Conservation (phyloP, 2,888 invertebrate genomes). For the Athetis lepigone region DNA sequence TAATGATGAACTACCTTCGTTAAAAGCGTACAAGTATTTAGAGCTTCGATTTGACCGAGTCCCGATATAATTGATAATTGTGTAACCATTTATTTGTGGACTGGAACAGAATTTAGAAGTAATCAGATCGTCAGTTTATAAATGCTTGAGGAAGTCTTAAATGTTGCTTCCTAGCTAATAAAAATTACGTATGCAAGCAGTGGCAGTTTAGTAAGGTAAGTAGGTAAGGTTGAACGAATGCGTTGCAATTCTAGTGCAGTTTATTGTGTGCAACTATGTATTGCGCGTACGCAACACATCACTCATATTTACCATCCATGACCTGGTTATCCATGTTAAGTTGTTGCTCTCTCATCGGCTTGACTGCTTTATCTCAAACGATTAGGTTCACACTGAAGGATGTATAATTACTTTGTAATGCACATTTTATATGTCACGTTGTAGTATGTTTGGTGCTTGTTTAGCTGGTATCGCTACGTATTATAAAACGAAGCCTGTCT, state of each 20-base stretch:
- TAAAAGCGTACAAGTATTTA: slow-evolving; percentile 49
- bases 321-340: slow-evolving; percentile 73
- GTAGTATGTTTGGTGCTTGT: background rate
- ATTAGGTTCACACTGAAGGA: slow-evolving; percentile 32
- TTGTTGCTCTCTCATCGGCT: slow-evolving; percentile 53
- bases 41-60: slow-evolving; percentile 52
- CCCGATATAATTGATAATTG: slow-evolving; percentile 38
- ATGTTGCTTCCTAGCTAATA: slow-evolving; percentile 49
- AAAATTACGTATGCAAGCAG: slow-evolving; percentile 59
- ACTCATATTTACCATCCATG: slow-evolving; percentile 76
- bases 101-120: background rate
- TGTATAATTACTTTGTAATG: slow-evolving; percentile 38
- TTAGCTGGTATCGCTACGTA: too few species aligned
- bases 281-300: slow-evolving; percentile 58
- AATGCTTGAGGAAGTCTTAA: slow-evolving; percentile 59
- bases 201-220: slow-evolving; percentile 39
- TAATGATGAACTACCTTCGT: slow-evolving; percentile 65
- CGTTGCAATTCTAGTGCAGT: slow-evolving; percentile 42
- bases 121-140: slow-evolving; percentile 27
- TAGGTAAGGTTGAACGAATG: slow-evolving; percentile 32
- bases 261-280: slow-evolving; percentile 66
- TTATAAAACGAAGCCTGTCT: too few species aligned
- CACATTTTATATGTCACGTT: slow-evolving; percentile 17
- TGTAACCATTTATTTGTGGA: slow-evolving; percentile 18
- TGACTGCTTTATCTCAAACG: slow-evolving; percentile 51